These are phyloP conservation scores for Aphrocallistes beatrix DNA, from an alignment of 37 sponge, comb jelly and placozoan genomes.

Conservation along the genomic window DNA sequence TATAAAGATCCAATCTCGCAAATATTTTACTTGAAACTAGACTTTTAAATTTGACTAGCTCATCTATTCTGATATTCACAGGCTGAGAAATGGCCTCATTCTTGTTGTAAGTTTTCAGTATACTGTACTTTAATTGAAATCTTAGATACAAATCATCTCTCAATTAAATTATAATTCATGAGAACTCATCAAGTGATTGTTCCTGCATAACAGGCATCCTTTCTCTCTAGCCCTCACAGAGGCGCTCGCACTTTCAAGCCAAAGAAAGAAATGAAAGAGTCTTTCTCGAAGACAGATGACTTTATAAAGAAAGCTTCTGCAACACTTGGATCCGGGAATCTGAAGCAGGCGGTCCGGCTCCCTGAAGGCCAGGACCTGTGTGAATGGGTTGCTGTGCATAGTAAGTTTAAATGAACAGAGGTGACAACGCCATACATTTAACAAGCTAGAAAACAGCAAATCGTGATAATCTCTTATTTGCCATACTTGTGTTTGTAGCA, in stretches of 20 bases:
- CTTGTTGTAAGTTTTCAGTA: no score
- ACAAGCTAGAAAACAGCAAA: not conserved
- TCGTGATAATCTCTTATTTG: not conserved
- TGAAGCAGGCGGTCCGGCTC: slow-evolving; percentile 78
- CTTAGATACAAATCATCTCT: no score
- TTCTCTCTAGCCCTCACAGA: not conserved
- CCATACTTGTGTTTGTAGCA: slow-evolving; percentile 39
- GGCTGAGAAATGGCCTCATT: no score
- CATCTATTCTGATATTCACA: no score
- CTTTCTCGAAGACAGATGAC: slow-evolving; percentile 12
- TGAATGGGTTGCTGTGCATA: slow-evolving; percentile 99
- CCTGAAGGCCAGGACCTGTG: slow-evolving; percentile 97
- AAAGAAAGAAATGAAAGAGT: slow-evolving; percentile 2
- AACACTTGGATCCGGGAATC: slow-evolving; percentile 89
- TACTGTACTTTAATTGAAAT: no score
- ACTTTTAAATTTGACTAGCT: no score
- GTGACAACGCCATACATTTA: not conserved
- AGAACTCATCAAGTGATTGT: not conserved
- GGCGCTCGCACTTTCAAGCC: slow-evolving; percentile 5
- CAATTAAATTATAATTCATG: no score
- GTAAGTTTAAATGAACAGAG: slow-evolving; percentile 44
- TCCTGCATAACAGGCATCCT: no score
- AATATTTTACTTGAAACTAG: no score
- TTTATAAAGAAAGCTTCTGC: slow-evolving; percentile 57
- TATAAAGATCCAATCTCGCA: no score